Base-by-base conservation (phyloP, 1,140 invertebrate species). In the Anastatus disparis region DNA sequence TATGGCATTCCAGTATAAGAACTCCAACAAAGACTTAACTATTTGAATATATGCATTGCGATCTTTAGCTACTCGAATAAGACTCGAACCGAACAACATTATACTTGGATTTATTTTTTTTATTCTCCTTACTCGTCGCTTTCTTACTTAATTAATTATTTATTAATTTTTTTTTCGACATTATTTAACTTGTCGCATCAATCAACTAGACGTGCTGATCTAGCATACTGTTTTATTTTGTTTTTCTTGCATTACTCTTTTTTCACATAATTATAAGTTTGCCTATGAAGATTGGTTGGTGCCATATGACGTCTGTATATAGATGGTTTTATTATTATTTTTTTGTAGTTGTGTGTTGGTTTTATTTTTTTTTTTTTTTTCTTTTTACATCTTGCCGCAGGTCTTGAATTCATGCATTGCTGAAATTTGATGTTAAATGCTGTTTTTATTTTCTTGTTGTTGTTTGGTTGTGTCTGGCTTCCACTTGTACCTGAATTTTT, bases 31-130 rank as follows among this genome's bases (percentile, higher is more conserved):
- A 75, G 74, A 74, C 72, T 79, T 77, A 79, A 80, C 72, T 75
- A 79, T 78, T 70, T 70, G 74, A 76, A 76, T 79, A 78, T 79
- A 79, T 77, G 76, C 75, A 76, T 78, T 77, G 75, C 75, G 67
- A 79, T 74, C 73, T 12, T 70, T 70, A 77, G 72, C 76, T 81
- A 80, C 73, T 77, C 74, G 73, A 67, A 79, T 79, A 79, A 81
- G 75, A 81, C 71, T 77, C 20, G 61, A 83, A 83, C 77, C 77
- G 72, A 80, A 75, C 52, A 75, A 77, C 63, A 58, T 73, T 74
- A 66, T 70, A 67, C 67, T 61, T 73, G 55, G 46, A 68, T 70
- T 70, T 55, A 26, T 63, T 31, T 40, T 22, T 55, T n/a, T 48
- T 62, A 40, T 53, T 62, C 35, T 62, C 27, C 38, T 52, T 42